Evolutionary conservation across 1,140 invertebrate species (phyloP), one percentile per base, ranked within the genome.

Genomic region (Zelostemma sp.): DNA sequence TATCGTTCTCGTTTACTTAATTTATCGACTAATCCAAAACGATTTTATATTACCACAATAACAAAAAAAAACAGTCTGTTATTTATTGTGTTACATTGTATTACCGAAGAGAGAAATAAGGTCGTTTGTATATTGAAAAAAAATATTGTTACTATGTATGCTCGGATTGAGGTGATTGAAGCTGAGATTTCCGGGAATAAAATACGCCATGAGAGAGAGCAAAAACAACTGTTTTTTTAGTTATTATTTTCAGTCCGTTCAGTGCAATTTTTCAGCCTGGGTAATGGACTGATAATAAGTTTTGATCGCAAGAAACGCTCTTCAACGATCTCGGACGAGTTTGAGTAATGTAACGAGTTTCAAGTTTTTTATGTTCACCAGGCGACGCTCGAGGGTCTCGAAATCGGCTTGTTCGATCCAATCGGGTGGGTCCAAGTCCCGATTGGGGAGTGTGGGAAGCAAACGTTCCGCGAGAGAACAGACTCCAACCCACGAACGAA

Each of bases 401-500:
- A 84, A 85, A 45, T 85, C 84, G 0, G 75, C 75, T 9, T 62
- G 71, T 33, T 85, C 84, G 5, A 85, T 74, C 80, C 80, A 85
- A 1, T 66, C 48, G 1, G 88, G 85, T 11, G 88, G 87, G 80
- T 90, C 88, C 14, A 78, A 73, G 0, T 86, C 78, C 35, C 82
- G 80, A 0, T 79, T 69, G 1, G 84, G 82, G n/a, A 87, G 82
- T 11, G 85, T 76, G 17, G 87, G 87, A 2, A 89, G 80, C 38
- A 90, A 74, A 54, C 91, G 81, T 75, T 93, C 91, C 65, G 88
- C 89, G 3, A 89, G 79, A 0, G 90, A 90, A 71, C 90, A 91
- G 12, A 92, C 75, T 8, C 90, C 90, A 72, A 90, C 91, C 88
- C 90, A 93, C 1, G 86, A 88, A 38, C 89, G 85, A 74, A 90